These are phyloP conservation scores for Pedetes capensis DNA, from an alignment of 2,113 vertebrate genomes.

Conservation along the genomic window DNA sequence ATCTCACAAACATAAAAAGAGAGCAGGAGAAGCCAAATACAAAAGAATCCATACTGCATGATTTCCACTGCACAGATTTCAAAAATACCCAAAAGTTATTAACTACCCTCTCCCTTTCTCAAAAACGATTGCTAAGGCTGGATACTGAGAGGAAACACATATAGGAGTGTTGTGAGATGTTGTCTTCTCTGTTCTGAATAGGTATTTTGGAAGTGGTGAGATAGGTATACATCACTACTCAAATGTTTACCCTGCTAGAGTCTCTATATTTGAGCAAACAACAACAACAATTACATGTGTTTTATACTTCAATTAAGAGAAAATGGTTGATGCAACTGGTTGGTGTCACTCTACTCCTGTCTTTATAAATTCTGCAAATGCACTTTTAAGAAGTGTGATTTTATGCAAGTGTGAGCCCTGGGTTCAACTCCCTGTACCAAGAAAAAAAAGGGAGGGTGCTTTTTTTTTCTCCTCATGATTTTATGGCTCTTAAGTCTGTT, in stretches of 20 bases:
- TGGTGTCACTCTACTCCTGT: too few species aligned
- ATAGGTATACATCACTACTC: too few species aligned
- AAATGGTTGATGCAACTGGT: neutral
- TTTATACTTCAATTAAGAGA: neutral
- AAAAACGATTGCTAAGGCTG: neutral
- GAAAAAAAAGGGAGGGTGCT: too few species aligned
- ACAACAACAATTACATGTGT: too few species aligned
- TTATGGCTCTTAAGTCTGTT: neutral
- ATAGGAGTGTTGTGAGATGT: neutral
- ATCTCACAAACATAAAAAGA: too few species aligned
- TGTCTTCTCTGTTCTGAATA: neutral
- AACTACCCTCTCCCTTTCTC: neutral
- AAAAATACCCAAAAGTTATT: neutral
- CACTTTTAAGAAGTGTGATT: too few species aligned
- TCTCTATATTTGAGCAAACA: too few species aligned
- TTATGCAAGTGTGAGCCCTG: too few species aligned
- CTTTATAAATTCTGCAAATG: neutral
- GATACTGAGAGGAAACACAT: too few species aligned
- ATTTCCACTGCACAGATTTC: neutral
- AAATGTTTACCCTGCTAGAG: accelerated
- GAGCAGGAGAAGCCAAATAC: too few species aligned
- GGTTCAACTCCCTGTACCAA: too few species aligned
- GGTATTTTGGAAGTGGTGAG: neutral
- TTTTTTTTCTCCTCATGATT: neutral
- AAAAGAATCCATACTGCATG: too few species aligned